phyloP scores from a whole-genome alignment of 1,140 invertebrate species.

The Musca domestica region DNA sequence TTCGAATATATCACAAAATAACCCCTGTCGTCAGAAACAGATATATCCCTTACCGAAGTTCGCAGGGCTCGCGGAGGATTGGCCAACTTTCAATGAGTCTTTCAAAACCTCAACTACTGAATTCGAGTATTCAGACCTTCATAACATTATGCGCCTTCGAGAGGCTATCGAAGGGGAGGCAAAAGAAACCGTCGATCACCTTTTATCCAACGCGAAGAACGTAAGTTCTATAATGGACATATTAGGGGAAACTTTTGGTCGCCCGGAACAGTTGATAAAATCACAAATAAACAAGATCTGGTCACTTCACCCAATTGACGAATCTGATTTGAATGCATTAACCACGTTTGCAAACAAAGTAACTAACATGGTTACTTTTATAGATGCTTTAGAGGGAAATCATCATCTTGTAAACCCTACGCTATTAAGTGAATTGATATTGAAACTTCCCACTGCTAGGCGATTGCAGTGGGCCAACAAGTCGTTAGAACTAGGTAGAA shows the following conservation, averaged over 20 bases:
- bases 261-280: not conserved
- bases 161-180: not conserved
- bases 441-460: not conserved
- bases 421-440: not conserved
- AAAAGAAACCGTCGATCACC: not conserved
- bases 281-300: not conserved
- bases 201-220: not conserved
- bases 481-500: not conserved
- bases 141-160: not conserved
- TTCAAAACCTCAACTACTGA: not conserved
- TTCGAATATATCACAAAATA: too few relatives aligned
- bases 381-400: not conserved
- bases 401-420: not conserved
- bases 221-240: not conserved
- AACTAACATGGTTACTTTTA: not conserved
- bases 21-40: not conserved
- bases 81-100: not conserved
- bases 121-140: slow-evolving; percentile 1
- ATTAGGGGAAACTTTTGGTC: not conserved
- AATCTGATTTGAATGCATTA: not conserved
- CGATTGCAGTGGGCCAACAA: not conserved
- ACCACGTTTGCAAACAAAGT: not conserved
- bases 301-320: not conserved
- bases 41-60: slow-evolving; percentile 7
- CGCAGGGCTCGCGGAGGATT: not conserved